phyloP scores from a whole-genome alignment of 2,113 vertebrate species.

The Callospermophilus lateralis region DNA sequence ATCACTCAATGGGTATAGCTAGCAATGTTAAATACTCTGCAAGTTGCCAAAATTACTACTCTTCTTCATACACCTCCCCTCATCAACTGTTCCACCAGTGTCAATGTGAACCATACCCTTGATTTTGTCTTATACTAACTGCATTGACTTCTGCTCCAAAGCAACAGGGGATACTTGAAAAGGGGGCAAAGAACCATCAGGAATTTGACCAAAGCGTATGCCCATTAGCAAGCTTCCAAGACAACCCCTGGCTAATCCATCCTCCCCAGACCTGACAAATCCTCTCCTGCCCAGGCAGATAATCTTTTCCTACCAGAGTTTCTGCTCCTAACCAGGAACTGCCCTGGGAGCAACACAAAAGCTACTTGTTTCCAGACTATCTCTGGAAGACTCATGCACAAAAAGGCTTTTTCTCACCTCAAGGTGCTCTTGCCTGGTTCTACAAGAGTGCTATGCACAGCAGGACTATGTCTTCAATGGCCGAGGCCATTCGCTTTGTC shows the following conservation, averaged over 20 bases:
- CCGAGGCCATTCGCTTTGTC: slow-evolving; percentile 72
- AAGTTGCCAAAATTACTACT: not conserved
- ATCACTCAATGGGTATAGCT: not conserved
- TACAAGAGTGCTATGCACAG: slow-evolving; percentile 37
- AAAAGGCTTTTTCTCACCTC: slow-evolving; percentile 74
- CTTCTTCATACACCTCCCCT: too few relatives aligned
- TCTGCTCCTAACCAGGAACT: not conserved
- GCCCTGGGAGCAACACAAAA: not conserved
- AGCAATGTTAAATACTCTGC: not conserved
- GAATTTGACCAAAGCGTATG: not conserved
- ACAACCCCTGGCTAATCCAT: not conserved
- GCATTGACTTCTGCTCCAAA: not conserved
- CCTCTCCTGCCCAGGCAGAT: not conserved
- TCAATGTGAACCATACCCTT: not conserved
- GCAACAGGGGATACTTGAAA: not conserved
- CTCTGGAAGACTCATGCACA: not conserved
- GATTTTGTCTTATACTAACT: not conserved
- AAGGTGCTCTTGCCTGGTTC: slow-evolving; percentile 66
- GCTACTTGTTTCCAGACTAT: slow-evolving; percentile 1
- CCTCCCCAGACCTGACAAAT: not conserved
- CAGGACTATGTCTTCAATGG: slow-evolving; percentile 73
- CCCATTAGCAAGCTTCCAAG: not conserved
- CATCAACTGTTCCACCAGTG: not conserved
- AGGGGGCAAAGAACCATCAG: not conserved
- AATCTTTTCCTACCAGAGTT: not conserved